phyloP scores from a whole-genome alignment of 2,888 invertebrate genomes.

The Melieria picta region DNA sequence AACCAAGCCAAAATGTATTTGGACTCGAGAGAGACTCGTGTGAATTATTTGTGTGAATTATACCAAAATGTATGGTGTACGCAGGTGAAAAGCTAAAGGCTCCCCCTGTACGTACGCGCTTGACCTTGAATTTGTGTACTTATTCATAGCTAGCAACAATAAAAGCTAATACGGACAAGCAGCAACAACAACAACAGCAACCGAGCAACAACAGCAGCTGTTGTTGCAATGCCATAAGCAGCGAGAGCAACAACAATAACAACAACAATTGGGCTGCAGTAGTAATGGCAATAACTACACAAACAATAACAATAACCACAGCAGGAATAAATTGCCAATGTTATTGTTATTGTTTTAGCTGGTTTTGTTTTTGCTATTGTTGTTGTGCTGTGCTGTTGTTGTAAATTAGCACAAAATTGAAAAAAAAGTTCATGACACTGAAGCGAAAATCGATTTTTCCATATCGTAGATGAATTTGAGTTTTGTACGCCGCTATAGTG shows the following conservation, averaged over 20 bases:
- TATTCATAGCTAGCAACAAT: constrained; percentile 7
- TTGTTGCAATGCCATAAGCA: constrained; percentile 3
- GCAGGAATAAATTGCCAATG: constrained; percentile 13
- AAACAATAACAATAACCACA: constrained; percentile 29
- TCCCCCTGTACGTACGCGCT: neutral
- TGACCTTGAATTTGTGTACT: constrained; percentile 54
- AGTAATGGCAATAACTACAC: neutral
- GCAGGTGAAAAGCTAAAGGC: constrained; percentile 43
- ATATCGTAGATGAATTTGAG: too few relatives aligned
- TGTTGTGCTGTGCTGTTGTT: too few relatives aligned
- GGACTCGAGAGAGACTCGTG: too few relatives aligned
- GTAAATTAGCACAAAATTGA: too few relatives aligned
- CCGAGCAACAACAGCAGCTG: constrained; percentile 5
- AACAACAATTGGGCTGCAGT: neutral
- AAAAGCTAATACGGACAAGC: neutral
- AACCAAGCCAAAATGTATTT: neutral
- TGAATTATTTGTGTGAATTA: too few relatives aligned
- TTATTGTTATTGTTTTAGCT: too few relatives aligned
- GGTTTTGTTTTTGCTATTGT: too few relatives aligned
- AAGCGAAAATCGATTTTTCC: too few relatives aligned
- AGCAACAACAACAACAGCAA: constrained; percentile 15
- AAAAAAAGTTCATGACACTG: too few relatives aligned
- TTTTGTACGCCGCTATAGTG: too few relatives aligned
- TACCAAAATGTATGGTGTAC: constrained; percentile 46
- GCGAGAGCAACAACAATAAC: constrained; percentile 9